These are phyloP conservation scores for Danionella cerebrum DNA, from an alignment of 2,113 vertebrate genomes.

Conservation along the genomic window DNA sequence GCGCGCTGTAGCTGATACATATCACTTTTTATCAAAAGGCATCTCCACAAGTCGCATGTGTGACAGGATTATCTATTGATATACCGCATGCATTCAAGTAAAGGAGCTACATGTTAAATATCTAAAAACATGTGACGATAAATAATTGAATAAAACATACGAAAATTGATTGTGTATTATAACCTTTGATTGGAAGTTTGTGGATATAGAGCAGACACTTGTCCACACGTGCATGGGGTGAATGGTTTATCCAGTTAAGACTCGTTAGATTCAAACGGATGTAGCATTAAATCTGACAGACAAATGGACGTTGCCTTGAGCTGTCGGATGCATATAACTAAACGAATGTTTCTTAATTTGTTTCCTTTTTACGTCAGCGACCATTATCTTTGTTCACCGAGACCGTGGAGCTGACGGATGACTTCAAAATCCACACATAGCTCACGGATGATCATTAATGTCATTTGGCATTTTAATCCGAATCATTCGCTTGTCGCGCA, in stretches of 20 bases:
- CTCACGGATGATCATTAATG: not conserved
- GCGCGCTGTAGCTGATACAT: constrained; percentile 90
- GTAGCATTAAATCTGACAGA: constrained; percentile 57
- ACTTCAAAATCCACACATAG: not conserved
- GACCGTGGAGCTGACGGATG: not conserved
- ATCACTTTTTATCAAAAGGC: constrained; percentile 18
- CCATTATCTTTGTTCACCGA: not conserved
- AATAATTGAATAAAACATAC: no score
- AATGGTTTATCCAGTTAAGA: not conserved
- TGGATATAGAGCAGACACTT: not conserved
- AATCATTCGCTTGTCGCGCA: not conserved
- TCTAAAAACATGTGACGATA: no score
- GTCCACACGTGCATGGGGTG: not conserved
- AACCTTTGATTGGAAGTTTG: not conserved
- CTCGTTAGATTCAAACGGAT: not conserved
- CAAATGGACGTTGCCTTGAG: constrained; percentile 64
- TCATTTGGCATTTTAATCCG: constrained; percentile 1
- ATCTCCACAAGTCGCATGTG: constrained; percentile 38
- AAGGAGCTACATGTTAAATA: no score
- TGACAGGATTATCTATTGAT: not conserved
- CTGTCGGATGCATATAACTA: constrained; percentile 11
- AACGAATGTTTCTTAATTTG: constrained; percentile 2
- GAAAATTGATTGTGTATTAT: no score
- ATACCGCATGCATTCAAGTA: not conserved
- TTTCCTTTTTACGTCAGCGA: not conserved